phyloP scores from a whole-genome alignment of 2,113 vertebrate genomes.

The Apteryx mantelli region DNA sequence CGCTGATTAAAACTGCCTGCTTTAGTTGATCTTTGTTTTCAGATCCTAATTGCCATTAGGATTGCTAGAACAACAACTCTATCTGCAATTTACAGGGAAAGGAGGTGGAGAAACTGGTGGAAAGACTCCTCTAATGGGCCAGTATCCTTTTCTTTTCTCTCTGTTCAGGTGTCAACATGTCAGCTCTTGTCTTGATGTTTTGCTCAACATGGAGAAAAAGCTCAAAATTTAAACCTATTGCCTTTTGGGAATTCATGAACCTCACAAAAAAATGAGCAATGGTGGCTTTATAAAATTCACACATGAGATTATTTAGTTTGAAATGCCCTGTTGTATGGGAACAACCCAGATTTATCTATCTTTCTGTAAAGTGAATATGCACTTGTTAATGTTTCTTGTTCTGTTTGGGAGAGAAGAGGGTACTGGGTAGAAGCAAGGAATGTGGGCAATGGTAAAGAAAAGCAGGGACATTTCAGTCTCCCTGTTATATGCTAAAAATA shows the following conservation, averaged over 20 bases:
- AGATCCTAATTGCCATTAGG: neutral
- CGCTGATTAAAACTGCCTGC: neutral
- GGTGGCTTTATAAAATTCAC: neutral
- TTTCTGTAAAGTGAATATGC: neutral
- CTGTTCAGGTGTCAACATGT: neutral
- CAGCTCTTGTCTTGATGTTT: neutral
- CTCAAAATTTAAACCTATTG: neutral
- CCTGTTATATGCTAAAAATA: neutral
- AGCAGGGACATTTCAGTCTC: neutral
- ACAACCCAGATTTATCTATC: constrained; percentile 23
- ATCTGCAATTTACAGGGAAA: neutral
- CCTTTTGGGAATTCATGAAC: neutral
- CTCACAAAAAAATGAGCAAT: neutral
- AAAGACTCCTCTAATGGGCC: neutral
- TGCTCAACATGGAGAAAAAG: neutral
- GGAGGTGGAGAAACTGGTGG: neutral
- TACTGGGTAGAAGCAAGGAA: neutral
- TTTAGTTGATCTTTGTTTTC: neutral
- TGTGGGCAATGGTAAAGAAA: neutral
- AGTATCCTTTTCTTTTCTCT: neutral
- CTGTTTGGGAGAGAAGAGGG: neutral
- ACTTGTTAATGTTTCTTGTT: neutral
- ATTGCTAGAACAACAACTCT: neutral
- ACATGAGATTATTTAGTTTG: neutral
- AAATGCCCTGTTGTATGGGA: neutral